Evolutionary conservation across 2,113 vertebrate species (phyloP).

Genomic region (Neopipo cinnamomea): DNA sequence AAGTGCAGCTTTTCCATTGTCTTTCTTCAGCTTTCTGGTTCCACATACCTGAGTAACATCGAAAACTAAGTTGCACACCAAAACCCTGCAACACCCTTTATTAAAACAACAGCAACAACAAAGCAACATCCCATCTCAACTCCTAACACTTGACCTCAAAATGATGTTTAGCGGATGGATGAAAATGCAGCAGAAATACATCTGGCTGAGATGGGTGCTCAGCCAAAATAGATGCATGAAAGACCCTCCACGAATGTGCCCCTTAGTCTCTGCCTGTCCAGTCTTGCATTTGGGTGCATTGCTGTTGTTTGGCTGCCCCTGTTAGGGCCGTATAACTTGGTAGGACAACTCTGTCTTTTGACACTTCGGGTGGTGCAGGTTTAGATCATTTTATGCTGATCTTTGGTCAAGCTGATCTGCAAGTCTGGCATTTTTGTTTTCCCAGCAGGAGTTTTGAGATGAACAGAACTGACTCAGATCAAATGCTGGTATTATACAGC

Average conservation of each 20-base stretch:
- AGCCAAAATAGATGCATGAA: background rate
- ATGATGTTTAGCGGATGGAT: accelerated
- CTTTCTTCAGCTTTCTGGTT: background rate
- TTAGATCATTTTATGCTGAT: background rate
- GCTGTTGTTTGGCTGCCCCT: background rate
- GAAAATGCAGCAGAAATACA: background rate
- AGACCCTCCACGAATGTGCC: accelerated
- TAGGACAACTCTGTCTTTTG: background rate
- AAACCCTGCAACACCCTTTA: background rate
- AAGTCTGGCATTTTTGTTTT: background rate
- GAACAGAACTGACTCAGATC: background rate
- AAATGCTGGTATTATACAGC: background rate
- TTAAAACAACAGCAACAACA: background rate
- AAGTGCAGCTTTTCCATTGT: background rate
- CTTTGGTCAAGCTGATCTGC: background rate
- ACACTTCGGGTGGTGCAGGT: background rate
- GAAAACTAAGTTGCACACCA: background rate
- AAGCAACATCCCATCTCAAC: background rate
- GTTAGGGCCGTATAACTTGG: background rate
- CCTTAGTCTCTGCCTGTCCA: background rate
- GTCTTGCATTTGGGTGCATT: background rate
- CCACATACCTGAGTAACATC: background rate
- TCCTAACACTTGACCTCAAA: background rate
- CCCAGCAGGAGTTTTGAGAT: background rate
- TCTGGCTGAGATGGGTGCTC: background rate